Base-by-base conservation (phyloP, 2,113 vertebrate species). In the Rissa tridactyla region DNA sequence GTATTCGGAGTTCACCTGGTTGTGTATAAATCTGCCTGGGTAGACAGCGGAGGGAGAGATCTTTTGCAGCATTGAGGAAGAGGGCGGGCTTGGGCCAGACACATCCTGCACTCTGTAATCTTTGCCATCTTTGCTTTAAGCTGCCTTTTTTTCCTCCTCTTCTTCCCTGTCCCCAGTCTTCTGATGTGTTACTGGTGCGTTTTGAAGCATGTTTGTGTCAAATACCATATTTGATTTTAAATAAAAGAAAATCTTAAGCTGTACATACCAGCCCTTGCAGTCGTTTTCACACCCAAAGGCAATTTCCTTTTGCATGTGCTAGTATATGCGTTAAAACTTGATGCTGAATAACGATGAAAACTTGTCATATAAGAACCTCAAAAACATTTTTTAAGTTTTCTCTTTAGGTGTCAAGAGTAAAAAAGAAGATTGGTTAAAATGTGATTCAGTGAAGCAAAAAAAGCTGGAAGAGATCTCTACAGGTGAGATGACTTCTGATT, bases 371-470 rank as follows among this genome's bases (percentile, higher is more conserved):
- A 81, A 65, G 72, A 70, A 62, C 73, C 61, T 95, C 80, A 95
- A 96, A 92, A 96, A 81, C 10, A 70, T n/a, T 75, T 81, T 95
- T 68, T 6, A 61, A 91, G 94, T 92, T 86, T 95, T 92, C 64
- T 95, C 94, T 97, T 82, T 92, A 98, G 98, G 97, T 92, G 96
- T 98, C 86, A 98, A 98, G 97, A 98, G 98, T 96, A 98, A 98
- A 93, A 98, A 98, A 96, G 98, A 98, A 98, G 98, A 98, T 58
- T 98, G 98, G 98, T 95, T 98, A 95, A 98, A 98, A 96, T 71
- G 55, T 80, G 60, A 54, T 88, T 62, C 96, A 55, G n/a, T 71
- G 49, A 98, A 98, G 91, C 97, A 97, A 93, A 97, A 90, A 55
- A 97, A 97, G 36, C 52, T 55, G 4, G 95, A 98, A 82, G 86